Evolutionary conservation across 2,888 invertebrate species (phyloP).

Genomic region (Drosophila meridionalis): DNA sequence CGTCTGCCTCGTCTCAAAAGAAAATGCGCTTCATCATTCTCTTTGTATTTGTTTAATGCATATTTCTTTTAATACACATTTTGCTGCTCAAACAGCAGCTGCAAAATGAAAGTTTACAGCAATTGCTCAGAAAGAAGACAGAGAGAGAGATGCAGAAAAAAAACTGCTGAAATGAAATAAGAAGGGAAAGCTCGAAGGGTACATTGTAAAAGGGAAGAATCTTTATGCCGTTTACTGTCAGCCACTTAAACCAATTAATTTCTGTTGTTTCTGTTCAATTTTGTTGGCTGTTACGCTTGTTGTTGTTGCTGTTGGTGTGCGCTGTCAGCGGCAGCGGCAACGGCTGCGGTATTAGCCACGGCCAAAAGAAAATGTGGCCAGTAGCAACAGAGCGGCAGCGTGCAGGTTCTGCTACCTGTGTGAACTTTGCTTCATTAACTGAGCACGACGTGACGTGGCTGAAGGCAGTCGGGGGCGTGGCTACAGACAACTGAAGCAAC

Average conservation of each 20-base stretch:
- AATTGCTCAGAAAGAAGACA: not conserved
- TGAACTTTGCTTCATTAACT: slow-evolving; percentile 73
- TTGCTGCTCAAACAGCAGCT: not conserved
- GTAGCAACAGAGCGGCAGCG: slow-evolving; percentile 49
- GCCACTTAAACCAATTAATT: slow-evolving; percentile 70
- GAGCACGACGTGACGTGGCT: slow-evolving; percentile 21
- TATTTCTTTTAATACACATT: slow-evolving; percentile 2
- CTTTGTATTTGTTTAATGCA: slow-evolving; percentile 12
- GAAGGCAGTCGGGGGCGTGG: not conserved
- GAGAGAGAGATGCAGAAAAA: too few relatives aligned
- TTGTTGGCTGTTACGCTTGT: slow-evolving; percentile 42
- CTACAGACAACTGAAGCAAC: slow-evolving; percentile 35
- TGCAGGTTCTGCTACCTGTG: slow-evolving; percentile 61
- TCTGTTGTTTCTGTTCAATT: slow-evolving; percentile 54
- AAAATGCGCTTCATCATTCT: not conserved
- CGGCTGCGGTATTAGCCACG: slow-evolving; percentile 41
- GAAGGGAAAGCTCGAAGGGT: slow-evolving; percentile 11
- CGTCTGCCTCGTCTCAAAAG: not conserved
- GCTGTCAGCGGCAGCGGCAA: slow-evolving; percentile 62
- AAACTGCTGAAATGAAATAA: not conserved
- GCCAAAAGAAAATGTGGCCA: slow-evolving; percentile 25
- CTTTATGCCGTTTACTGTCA: slow-evolving; percentile 65
- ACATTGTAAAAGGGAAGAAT: slow-evolving; percentile 30
- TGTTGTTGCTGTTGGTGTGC: slow-evolving; percentile 41
- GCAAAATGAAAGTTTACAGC: slow-evolving; percentile 3